Percentiles rank a stretch among this genome's conserved stretches.
Conservation (phyloP, 1,140 invertebrate genomes). For the Anagrus nilaparvatae region DNA sequence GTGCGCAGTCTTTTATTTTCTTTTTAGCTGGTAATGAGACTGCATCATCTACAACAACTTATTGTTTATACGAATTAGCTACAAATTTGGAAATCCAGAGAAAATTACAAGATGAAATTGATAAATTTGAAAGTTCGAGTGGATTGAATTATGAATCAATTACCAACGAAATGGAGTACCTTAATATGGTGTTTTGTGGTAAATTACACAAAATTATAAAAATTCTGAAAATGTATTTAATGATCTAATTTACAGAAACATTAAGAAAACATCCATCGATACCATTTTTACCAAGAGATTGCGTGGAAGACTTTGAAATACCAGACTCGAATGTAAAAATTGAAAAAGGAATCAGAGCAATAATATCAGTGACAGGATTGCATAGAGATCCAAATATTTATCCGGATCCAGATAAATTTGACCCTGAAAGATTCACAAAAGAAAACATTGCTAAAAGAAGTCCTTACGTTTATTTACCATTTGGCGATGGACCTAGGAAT, state of each 20-base stretch:
- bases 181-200: conserved; percentile 29
- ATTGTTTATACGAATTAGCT: conserved; percentile 27
- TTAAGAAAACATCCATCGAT: conserved; percentile 40
- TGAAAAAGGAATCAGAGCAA: conserved; percentile 22
- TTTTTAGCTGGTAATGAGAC: conserved; percentile 27
- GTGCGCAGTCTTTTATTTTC: conserved; percentile 22
- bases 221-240: not conserved
- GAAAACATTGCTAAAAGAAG: conserved; percentile 32
- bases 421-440: conserved; percentile 48
- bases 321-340: conserved; percentile 22
- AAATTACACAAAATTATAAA: conserved; percentile 1
- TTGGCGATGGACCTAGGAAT: conserved; percentile 48
- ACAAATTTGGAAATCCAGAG: conserved; percentile 23
- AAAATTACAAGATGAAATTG: conserved; percentile 30
- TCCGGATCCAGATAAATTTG: conserved; percentile 49
- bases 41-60: conserved; percentile 16
- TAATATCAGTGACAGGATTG: conserved; percentile 22
- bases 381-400: conserved; percentile 40
- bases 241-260: conserved; percentile 25
- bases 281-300: conserved; percentile 29
- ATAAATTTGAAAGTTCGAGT: conserved; percentile 13
- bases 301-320: conserved; percentile 33
- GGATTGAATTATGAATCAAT: conserved; percentile 31
- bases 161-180: conserved; percentile 35
- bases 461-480: conserved; percentile 42